Evolutionary conservation across 2,797 vertebrate species (phyloP), one percentile per base, ranked within the genome.

Genomic region (Girardinus metallicus): DNA sequence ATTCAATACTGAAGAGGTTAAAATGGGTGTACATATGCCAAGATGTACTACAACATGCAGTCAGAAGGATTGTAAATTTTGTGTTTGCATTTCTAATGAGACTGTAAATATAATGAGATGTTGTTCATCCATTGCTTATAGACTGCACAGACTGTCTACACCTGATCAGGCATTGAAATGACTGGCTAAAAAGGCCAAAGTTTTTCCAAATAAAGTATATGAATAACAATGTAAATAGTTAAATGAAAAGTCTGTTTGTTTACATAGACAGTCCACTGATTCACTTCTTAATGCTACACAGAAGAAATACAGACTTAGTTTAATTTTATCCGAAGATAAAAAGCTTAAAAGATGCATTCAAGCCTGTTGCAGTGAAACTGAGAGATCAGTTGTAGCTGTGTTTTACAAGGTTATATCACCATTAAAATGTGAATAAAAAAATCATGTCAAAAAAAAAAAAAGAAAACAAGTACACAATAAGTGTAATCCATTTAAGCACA

Each of bases 201-300:
- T 77, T 91, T 95, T 95, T 95, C 81, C 91, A 93, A 95, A 96
- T 95, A 95, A 95, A 95, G 79, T 7, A 83, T 86, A 80, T 81
- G 0, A 82, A 87, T 1, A 0, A 51, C 86, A 79, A 80, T n/a
- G 15, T 16, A 34, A 18, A 34, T 8, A 18, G 31, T n/a, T 26
- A n/a, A 70, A 43, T 70, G 29, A 64, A 64, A 34, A 34, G 16
- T 16, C 7, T 23, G 64, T 68, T 26, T 0, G 1, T 39, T 26
- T 23, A 68, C 21, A 68, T 12, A 26, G 9, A 12, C 12, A 23
- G 8, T 41, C 31, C 36, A 36, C 21, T 26, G 36, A 26, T 66
- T 10, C 23, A 53, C 26, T 26, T 53, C 51, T 53, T 11, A 41
- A 26, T 23, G 64, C 36, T 12, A 41, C 10, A 41, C 18, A 41